Evolutionary conservation across 2,113 vertebrate species (phyloP).

Genomic region (Stomatorhinus ivindoensis): DNA sequence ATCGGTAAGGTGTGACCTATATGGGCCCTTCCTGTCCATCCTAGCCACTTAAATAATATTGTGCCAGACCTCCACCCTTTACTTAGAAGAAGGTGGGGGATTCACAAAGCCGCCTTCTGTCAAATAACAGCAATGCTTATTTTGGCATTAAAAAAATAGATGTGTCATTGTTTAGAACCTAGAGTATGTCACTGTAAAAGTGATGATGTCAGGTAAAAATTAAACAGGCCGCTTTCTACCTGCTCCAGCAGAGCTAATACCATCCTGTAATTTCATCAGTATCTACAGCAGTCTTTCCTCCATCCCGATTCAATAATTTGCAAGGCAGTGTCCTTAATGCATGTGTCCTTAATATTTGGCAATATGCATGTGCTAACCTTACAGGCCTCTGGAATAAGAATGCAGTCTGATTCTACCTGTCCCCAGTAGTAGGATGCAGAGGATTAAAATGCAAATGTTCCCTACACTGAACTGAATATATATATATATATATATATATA

Average conservation of each 20-base stretch:
- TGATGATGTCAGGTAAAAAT: background rate
- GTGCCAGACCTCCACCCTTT: background rate
- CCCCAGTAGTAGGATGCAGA: background rate
- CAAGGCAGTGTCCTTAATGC: background rate
- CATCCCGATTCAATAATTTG: background rate
- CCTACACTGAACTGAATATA: background rate
- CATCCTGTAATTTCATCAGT: background rate
- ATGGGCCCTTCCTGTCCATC: background rate
- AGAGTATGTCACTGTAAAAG: background rate
- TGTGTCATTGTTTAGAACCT: background rate
- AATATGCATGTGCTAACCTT: constrained; percentile 13
- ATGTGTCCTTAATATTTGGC: constrained; percentile 5
- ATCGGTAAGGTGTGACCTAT: background rate
- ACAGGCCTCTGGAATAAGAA: background rate
- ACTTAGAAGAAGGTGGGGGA: background rate
- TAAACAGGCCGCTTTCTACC: background rate
- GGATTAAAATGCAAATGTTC: constrained; percentile 11
- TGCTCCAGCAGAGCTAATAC: constrained; percentile 26
- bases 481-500: background rate
- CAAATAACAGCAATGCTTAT: background rate
- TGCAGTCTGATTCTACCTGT: background rate
- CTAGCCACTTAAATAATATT: background rate
- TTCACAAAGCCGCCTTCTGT: background rate
- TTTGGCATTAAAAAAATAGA: background rate
- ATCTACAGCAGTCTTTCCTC: background rate